A percentile compares a stretch with the other conserved stretches of the same genome.
These are phyloP conservation scores for Sylvietta virens DNA, from an alignment of 2,113 vertebrate species.

Conservation along the genomic window DNA sequence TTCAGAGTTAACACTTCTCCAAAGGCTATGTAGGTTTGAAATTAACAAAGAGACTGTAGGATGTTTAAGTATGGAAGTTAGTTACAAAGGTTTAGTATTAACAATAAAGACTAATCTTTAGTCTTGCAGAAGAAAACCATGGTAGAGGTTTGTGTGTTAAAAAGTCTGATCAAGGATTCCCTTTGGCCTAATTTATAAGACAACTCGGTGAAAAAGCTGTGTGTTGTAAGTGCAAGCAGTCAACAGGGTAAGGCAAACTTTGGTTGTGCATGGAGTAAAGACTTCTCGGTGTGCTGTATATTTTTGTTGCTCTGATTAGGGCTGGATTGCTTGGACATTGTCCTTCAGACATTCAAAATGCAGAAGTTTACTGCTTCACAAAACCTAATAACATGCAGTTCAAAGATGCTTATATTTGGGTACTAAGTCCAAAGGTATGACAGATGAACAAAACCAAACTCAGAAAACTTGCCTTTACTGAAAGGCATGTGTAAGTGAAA, in stretches of 20 bases:
- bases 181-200: neutral
- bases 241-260: neutral
- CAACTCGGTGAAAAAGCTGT: neutral
- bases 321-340: neutral
- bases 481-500: neutral
- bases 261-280: neutral
- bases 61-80: neutral
- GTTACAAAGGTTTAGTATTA: neutral
- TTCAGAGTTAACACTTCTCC: neutral
- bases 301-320: neutral
- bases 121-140: neutral
- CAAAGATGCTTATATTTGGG: neutral
- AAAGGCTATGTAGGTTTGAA: neutral
- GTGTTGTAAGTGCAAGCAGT: neutral
- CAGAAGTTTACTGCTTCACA: neutral
- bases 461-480: neutral
- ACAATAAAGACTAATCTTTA: neutral
- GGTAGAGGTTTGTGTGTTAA: neutral
- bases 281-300: neutral
- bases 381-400: neutral
- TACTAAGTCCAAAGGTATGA: neutral
- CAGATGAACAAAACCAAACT: neutral
- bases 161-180: neutral
- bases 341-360: neutral
- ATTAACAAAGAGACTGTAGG: neutral